Evolutionary conservation across 2,888 invertebrate genomes (phyloP).

Genomic region (Flabesymbios commensalis): DNA sequence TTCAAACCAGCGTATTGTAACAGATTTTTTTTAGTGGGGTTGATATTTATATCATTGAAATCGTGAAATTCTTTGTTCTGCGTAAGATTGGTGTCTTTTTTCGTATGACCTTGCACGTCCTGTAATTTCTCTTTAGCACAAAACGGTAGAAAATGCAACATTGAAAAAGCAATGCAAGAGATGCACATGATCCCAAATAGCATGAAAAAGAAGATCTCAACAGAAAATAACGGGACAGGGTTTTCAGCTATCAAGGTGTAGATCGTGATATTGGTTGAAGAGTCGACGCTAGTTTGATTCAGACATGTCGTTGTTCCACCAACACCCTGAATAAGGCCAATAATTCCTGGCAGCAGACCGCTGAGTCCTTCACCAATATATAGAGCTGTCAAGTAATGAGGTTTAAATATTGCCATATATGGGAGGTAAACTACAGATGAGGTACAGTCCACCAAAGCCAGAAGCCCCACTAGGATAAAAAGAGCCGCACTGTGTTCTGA

Average conservation of each 20-base stretch:
- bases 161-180: slow-evolving; percentile 70
- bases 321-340: slow-evolving; percentile 77
- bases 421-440: slow-evolving; percentile 86
- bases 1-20: no score
- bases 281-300: slow-evolving; percentile 37
- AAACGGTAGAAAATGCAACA: slow-evolving; percentile 64
- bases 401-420: slow-evolving; percentile 73
- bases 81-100: no score
- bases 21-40: no score
- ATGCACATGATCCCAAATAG: slow-evolving; percentile 70
- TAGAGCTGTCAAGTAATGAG: slow-evolving; percentile 78
- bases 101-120: no score
- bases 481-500: slow-evolving; percentile 61
- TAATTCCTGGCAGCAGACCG: slow-evolving; percentile 78
- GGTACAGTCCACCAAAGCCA: slow-evolving; percentile 79
- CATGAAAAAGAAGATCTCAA: slow-evolving; percentile 70
- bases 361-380: slow-evolving; percentile 69
- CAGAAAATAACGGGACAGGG: slow-evolving; percentile 68
- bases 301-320: slow-evolving; percentile 63
- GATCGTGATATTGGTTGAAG: slow-evolving; percentile 19
- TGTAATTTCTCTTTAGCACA: slow-evolving; percentile 13
- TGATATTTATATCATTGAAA: no score
- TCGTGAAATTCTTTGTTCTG: no score
- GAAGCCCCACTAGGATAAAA: slow-evolving; percentile 70
- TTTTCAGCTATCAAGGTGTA: slow-evolving; percentile 42